phyloP scores from a whole-genome alignment of 53 echinoderm and acorn worm genomes.

The Patiria pectinifera region DNA sequence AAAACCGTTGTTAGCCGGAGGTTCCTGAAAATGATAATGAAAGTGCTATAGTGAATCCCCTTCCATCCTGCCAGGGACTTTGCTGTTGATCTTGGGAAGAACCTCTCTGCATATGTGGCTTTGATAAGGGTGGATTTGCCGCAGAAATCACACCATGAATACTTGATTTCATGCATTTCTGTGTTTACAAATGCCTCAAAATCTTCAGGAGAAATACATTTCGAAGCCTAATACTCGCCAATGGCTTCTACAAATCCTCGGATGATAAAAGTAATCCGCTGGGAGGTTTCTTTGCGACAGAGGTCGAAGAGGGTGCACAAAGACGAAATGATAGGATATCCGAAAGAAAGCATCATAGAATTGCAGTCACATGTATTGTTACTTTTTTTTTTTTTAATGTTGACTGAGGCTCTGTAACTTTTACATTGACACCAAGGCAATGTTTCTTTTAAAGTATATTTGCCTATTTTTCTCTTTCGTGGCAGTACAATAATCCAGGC shows the following conservation, averaged over 20 bases:
- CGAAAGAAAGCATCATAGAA: too few species aligned
- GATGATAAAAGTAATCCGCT: not conserved
- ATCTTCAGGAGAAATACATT: not conserved
- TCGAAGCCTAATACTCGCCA: not conserved
- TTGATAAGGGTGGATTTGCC: not conserved
- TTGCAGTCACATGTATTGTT: too few species aligned
- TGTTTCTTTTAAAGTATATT: not conserved
- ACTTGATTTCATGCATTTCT: not conserved
- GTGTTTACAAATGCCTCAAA: not conserved
- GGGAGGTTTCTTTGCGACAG: not conserved
- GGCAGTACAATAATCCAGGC: not conserved
- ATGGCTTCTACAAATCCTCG: not conserved
- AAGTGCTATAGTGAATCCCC: not conserved
- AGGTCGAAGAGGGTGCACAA: not conserved
- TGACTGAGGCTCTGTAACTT: too few species aligned
- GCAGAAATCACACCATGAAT: conserved; percentile 17
- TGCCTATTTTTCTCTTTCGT: not conserved
- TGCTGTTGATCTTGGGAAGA: not conserved
- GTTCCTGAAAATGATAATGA: not conserved
- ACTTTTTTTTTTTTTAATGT: too few species aligned
- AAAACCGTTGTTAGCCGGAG: not conserved
- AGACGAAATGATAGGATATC: not conserved
- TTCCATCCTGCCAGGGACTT: not conserved
- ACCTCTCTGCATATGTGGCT: not conserved
- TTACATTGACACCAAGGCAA: too few species aligned